Base-by-base conservation (phyloP, 2,113 vertebrate species). In the Sclerurus mexicanus region DNA sequence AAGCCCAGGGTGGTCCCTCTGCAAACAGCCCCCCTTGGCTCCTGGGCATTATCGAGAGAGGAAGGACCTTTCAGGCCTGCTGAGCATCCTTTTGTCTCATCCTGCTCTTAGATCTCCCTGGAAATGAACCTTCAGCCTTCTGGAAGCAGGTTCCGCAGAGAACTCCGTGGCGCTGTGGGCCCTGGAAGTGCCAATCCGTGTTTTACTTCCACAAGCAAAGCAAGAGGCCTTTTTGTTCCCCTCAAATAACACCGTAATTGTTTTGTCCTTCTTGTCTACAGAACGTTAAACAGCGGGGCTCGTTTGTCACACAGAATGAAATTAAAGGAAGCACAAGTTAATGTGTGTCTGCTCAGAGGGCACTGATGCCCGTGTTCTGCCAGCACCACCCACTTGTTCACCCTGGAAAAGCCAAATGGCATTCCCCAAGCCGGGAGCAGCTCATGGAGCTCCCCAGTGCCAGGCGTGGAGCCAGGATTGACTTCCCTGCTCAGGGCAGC, bases 231-330 rank as follows among this genome's bases (percentile, higher is more conserved):
- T 83, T n/a, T 83, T 94, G 79, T 47, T 35, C 78, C 85, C 76
- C 77, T 92, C 91, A 87, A 81, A 86, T 58, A 68, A 22, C 69
- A 72, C 5, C 42, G 42, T 17, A 20, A 76, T 77, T 92, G 79
- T 83, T 95, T 84, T 95, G 52, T 82, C 53, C 87, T 95, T 71
- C 47, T 97, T 93, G 68, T 83, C 64, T 85, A 62, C 53, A 63
- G 86, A 88, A 85, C 94, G 86, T 55, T 95, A 93, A 97, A 64
- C 88, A 95, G 82, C 77, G 93, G 95, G 85, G 67, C 21, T 76
- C 63, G 47, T 83, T 56, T 76, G 89, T 73, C 62, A 47, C 55
- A 39, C 40, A 68, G 64, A 92, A 73, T 56, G 30, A 59, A 79
- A 10, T 60, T 21, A 55, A 63, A 68, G 30, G 60, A 40, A 68